Evolutionary conservation across 2,888 invertebrate species (phyloP).

Genomic region (Hirtodrosophila alboralis): DNA sequence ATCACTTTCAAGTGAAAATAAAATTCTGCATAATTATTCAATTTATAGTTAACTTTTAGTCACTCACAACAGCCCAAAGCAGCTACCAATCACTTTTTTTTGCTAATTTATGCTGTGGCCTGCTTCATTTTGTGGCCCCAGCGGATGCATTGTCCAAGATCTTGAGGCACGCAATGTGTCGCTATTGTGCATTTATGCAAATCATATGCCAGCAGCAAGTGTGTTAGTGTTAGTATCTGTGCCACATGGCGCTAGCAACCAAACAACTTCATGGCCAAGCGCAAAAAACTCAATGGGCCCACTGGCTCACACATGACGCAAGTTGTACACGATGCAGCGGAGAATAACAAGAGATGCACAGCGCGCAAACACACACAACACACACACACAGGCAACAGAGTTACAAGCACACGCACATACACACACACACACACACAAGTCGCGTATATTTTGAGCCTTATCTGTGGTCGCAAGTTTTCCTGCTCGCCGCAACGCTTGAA

Average conservation of each 20-base stretch:
- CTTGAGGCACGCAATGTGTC: constrained; percentile 41
- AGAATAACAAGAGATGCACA: constrained; percentile 47
- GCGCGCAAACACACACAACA: constrained; percentile 12
- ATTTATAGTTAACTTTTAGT: too few relatives aligned
- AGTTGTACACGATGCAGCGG: constrained; percentile 49
- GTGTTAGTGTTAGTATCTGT: constrained; percentile 16
- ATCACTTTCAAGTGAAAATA: too few relatives aligned
- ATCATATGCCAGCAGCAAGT: constrained; percentile 32
- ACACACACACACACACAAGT: constrained; percentile 19
- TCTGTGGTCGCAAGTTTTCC: constrained; percentile 68
- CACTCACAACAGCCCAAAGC: not conserved
- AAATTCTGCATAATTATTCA: too few relatives aligned
- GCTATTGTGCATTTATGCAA: constrained; percentile 69
- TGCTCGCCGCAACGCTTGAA: constrained; percentile 61
- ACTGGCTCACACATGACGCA: constrained; percentile 49
- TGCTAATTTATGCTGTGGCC: not conserved
- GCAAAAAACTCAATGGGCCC: constrained; percentile 29
- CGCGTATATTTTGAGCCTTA: constrained; percentile 74
- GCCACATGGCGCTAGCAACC: constrained; percentile 39
- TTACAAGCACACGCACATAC: constrained; percentile 4
- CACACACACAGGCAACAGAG: constrained; percentile 8
- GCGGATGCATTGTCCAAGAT: constrained; percentile 40
- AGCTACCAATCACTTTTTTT: constrained; percentile 1
- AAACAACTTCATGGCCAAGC: constrained; percentile 47
- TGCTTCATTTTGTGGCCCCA: constrained; percentile 8